Evolutionary conservation across 2,888 invertebrate species (phyloP).

Genomic region (Lobophora halterata): DNA sequence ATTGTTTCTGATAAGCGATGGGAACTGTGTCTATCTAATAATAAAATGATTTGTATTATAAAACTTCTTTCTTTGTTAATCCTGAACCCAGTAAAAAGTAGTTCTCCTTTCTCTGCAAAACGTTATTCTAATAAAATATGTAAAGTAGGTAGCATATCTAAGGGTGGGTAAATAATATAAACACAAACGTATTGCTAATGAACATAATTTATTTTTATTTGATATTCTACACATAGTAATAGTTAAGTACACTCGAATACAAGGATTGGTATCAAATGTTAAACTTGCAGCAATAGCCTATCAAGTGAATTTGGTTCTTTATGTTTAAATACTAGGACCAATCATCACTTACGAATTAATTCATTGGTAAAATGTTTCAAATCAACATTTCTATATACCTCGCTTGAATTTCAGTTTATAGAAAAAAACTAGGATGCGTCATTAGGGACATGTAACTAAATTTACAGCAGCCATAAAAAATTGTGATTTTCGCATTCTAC

Average conservation of each 20-base stretch:
- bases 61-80: slow-evolving; percentile 41
- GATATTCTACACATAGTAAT: slow-evolving; percentile 77
- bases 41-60: slow-evolving; percentile 87
- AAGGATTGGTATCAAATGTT: slow-evolving; percentile 80
- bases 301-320: slow-evolving; percentile 74
- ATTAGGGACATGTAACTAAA: slow-evolving; percentile 3
- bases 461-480: neutral
- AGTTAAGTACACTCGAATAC: slow-evolving; percentile 80
- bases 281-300: slow-evolving; percentile 72
- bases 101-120: slow-evolving; percentile 11
- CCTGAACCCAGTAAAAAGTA: no score
- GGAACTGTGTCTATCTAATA: slow-evolving; percentile 87
- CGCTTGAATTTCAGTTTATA: slow-evolving; percentile 17
- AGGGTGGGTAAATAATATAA: slow-evolving; percentile 29
- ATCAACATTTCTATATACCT: slow-evolving; percentile 1
- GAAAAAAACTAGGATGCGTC: slow-evolving; percentile 5
- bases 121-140: neutral
- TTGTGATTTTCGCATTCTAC: neutral
- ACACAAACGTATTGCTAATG: slow-evolving; percentile 62
- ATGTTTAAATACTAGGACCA: slow-evolving; percentile 60
- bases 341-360: slow-evolving; percentile 44
- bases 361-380: slow-evolving; percentile 16
- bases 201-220: slow-evolving; percentile 77
- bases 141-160: neutral
- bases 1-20: slow-evolving; percentile 86